Evolutionary conservation across 2,113 vertebrate genomes (phyloP).

Genomic region (Oostethus manadensis): DNA sequence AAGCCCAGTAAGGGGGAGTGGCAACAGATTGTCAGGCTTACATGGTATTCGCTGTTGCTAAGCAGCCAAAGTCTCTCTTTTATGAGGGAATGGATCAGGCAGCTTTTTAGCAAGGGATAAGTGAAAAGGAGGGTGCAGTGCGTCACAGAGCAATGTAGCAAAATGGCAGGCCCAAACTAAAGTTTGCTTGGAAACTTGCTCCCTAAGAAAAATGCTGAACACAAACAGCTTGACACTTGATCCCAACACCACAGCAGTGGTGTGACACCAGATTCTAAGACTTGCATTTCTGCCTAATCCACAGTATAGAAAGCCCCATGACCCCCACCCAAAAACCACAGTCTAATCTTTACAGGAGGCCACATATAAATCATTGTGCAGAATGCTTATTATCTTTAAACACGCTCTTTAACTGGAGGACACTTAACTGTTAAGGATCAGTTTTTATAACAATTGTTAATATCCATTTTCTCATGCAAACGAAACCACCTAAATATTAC

Average conservation of each 20-base stretch:
- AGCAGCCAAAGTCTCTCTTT: conserved; percentile 63
- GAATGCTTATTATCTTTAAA: background rate
- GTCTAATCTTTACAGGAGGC: conserved; percentile 34
- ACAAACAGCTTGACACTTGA: conserved; percentile 37
- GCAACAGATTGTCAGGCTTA: conserved; percentile 30
- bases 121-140: conserved; percentile 25
- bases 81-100: conserved; percentile 50
- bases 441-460: background rate
- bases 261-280: conserved; percentile 42
- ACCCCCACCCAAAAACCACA: conserved; percentile 8
- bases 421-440: background rate
- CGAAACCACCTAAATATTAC: background rate
- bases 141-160: background rate
- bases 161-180: background rate
- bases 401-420: background rate
- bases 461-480: background rate
- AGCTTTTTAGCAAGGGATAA: conserved; percentile 32
- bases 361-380: conserved; percentile 27
- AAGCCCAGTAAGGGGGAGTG: conserved; percentile 55
- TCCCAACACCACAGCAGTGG: conserved; percentile 26
- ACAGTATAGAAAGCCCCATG: conserved; percentile 49
- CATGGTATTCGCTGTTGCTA: conserved; percentile 66
- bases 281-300: conserved; percentile 64
- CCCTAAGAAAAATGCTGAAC: background rate
- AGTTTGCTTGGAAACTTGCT: background rate